Evolutionary conservation across 2,113 vertebrate genomes (phyloP), one percentile per base, ranked within the genome.

Genomic region (Ursus arctos): DNA sequence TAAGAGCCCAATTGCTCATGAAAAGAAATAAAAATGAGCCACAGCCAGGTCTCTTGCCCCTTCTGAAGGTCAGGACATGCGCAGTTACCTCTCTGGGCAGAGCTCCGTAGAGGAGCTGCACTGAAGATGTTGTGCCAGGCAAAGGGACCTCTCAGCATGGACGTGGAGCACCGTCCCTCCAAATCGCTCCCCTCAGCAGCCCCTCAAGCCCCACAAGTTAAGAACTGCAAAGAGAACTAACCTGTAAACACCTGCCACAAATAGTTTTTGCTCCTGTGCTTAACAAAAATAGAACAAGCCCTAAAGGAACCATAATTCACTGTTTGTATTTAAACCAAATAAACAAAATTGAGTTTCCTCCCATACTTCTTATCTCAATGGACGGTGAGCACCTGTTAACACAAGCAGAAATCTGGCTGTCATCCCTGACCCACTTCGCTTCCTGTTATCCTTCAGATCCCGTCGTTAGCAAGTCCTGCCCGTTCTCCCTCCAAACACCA

Each of bases 1-100:
- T 77, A 94, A 82, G 24, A 72, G 95, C 93, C 94, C 91, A 94
- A 88, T 4, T 40, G 74, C 81, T 91, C 53, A 6, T 14, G 94
- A 79, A 94, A 95, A 67, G 84, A 53, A 95, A 84, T n/a, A 74
- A 3, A 71, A 94, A 93, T 61, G 94, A 91, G 85, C 31, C n/a
- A 11, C 28, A 24, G 47, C 11, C 12, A 18, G 80, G 71, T 51
- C 81, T 90, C 81, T 83, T 31, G 22, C 22, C 76, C 96, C 69
- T 76, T 61, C 31, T 53, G 74, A 77, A 86, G 59, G 33, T 24
- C 47, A 63, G 63, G 88, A 72, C 69, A 33, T 40, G 72, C 22
- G 55, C 59, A 67, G 88, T 63, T 91, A 69, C 33, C 76, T 90
- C 47, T 0, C 4, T 4, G 67, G 93, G 71, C 80, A 95, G 59